Evolutionary conservation across 2,888 invertebrate species (phyloP).

Genomic region (Trissoscelio sp.): DNA sequence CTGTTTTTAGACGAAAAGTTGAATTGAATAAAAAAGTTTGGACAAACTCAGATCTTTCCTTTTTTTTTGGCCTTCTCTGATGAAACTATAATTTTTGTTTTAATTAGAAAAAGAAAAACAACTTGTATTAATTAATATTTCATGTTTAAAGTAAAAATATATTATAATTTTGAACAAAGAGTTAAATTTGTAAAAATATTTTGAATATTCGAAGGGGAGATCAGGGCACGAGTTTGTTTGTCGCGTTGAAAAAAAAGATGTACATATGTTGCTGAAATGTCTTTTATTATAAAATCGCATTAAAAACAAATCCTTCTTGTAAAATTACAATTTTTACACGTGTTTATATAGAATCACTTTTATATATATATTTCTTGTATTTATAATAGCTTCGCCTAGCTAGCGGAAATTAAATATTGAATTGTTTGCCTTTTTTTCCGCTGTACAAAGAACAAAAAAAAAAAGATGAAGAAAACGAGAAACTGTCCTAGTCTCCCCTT

Average conservation of each 20-base stretch:
- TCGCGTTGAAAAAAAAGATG: constrained; percentile 35
- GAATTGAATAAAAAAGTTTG: constrained; percentile 10
- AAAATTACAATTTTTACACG: constrained; percentile 63
- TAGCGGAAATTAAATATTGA: constrained; percentile 39
- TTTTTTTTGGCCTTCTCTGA: background rate
- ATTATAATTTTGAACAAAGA: no score
- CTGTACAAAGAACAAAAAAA: constrained; percentile 30
- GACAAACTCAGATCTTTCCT: constrained; percentile 21
- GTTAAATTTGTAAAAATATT: constrained; percentile 14
- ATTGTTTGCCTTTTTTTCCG: constrained; percentile 6
- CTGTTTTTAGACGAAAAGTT: constrained; percentile 37
- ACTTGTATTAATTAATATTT: no score
- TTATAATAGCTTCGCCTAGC: constrained; percentile 40
- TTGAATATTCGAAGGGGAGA: constrained; percentile 48
- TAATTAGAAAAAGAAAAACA: no score
- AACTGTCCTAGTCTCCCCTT: constrained; percentile 57
- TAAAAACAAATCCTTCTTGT: constrained; percentile 60
- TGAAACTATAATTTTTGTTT: no score
- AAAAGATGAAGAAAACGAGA: no score
- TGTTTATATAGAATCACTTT: constrained; percentile 50
- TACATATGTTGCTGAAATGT: constrained; percentile 46
- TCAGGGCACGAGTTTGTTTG: constrained; percentile 35
- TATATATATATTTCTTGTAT: constrained; percentile 44
- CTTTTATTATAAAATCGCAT: constrained; percentile 65
- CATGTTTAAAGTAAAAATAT: no score